phyloP scores from a whole-genome alignment of 2,888 invertebrate species.

The Drosophila sordidapex region DNA sequence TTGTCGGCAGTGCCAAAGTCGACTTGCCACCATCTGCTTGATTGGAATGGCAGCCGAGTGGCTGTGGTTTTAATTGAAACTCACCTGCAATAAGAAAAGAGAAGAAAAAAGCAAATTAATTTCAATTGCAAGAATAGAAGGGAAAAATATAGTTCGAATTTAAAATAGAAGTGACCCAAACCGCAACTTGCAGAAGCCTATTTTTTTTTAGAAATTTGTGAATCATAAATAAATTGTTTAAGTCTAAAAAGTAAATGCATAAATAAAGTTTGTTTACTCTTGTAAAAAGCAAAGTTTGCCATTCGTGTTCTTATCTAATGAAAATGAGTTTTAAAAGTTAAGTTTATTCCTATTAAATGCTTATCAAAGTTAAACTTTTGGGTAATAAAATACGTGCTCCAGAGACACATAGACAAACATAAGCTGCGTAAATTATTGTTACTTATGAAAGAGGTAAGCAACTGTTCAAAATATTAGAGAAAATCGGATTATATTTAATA shows the following conservation, averaged over 20 bases:
- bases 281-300: not conserved
- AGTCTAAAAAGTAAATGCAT: not conserved
- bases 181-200: not conserved
- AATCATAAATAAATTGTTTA: not conserved
- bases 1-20: conserved; percentile 31
- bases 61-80: conserved; percentile 27
- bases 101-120: conserved; percentile 8
- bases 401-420: not conserved
- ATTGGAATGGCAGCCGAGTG: conserved; percentile 2
- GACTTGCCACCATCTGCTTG: conserved; percentile 26
- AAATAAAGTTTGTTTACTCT: not conserved
- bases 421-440: not conserved
- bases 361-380: not conserved
- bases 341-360: not conserved
- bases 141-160: not conserved
- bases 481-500: not conserved
- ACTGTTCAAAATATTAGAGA: not conserved
- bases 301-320: not conserved
- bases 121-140: not conserved
- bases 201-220: not conserved
- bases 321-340: not conserved
- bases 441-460: not conserved
- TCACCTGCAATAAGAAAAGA: conserved; percentile 53
- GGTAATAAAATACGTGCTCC: not conserved
- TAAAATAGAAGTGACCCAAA: not conserved